Base-by-base conservation (phyloP, 2,797 vertebrate genomes). In the Lagodon rhomboides region DNA sequence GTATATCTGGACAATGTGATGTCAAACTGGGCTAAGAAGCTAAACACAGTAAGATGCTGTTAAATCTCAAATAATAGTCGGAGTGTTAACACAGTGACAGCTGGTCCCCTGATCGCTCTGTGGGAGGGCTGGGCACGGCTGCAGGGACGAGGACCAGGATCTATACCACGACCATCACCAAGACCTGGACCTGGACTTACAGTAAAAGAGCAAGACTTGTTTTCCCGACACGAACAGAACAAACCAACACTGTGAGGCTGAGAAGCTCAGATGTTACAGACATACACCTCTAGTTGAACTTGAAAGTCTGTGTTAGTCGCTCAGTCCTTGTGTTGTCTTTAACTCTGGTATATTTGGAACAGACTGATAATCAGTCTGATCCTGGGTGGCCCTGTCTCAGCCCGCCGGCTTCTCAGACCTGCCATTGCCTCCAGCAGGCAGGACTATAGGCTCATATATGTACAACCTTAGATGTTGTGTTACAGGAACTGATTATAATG, bases 11-110 rank as follows among this genome's bases (percentile, higher is more conserved):
- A 25, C 44, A 5, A 50, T 75, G 27, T 62, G 74, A 75, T 50
- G 68, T 81, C 72, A 69, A 73, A 73, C 67, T 61, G 75, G 59
- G 59, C 62, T 80, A 85, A 91, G 85, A 78, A 51, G 84, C 68
- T 85, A 61, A 87, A 76, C 54, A 69, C 72, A 84, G 67, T 82
- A 66, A 83, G 82, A 88, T 78, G 62, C 66, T 80, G 60, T 84
- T 87, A 69, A 87, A 87, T 77, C 88, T 84, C 15, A 72, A 81
- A 77, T 73, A 73, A 81, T 67, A 77, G 74, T 78, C 60, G 38
- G 80, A 74, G 62, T 82, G 83, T 84, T 68, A 64, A 34, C 15
- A 38, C 27, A 71, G 77, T 47, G 87, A 88, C 91, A 91, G 87
- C 86, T 91, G 90, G 83, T 83, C 74, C 20, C 6, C 75, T 73